Conservation (phyloP, 2,113 vertebrate genomes). For the Pangasianodon hypophthalmus region DNA sequence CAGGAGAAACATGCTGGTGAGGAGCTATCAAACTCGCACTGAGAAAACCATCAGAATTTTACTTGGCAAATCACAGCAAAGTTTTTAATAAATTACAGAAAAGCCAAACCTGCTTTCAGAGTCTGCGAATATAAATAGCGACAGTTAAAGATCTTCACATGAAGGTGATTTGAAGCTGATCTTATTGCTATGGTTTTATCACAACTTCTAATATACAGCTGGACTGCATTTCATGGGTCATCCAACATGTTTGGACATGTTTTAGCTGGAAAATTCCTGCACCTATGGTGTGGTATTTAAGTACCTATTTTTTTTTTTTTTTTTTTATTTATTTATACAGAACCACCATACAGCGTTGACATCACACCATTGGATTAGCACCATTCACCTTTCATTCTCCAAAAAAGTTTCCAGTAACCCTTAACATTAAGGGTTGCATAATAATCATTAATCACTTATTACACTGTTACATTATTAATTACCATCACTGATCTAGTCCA, state of each 20-base stretch:
- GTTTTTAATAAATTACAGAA: conserved; percentile 56
- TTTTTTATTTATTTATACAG: neutral
- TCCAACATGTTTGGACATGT: neutral
- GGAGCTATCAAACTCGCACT: conserved; percentile 12
- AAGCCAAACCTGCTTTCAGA: conserved; percentile 47
- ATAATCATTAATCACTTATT: neutral
- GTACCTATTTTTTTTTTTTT: neutral
- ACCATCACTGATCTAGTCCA: neutral
- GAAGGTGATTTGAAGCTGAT: conserved; percentile 45
- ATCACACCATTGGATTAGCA: neutral
- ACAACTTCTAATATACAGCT: conserved; percentile 12
- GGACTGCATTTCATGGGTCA: conserved; percentile 18
- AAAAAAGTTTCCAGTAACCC: neutral
- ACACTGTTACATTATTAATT: neutral
- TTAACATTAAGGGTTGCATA: neutral
- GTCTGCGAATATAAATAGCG: conserved; percentile 54
- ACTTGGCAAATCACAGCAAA: conserved; percentile 51
- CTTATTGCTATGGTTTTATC: conserved; percentile 56
- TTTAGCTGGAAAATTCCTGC: too few species aligned
- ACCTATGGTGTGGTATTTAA: neutral
- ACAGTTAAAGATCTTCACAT: conserved; percentile 34
- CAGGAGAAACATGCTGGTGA: conserved; percentile 24
- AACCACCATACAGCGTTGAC: neutral
- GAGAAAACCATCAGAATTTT: conserved; percentile 26
- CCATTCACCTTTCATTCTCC: neutral